phyloP scores from a whole-genome alignment of 2,113 vertebrate genomes.

The Pteropus alecto region DNA sequence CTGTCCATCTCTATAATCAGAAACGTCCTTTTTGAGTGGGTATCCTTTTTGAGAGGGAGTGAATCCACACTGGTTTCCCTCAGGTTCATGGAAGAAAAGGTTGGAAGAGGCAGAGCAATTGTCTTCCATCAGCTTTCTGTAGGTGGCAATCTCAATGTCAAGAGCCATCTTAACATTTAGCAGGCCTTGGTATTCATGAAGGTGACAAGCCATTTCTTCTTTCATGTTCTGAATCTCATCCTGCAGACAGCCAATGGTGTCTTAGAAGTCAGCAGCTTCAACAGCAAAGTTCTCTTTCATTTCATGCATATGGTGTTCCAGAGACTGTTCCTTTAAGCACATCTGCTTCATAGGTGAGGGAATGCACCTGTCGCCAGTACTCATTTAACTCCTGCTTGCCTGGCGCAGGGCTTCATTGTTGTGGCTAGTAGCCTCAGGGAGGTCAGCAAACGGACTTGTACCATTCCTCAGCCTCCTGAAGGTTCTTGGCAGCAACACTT shows the following conservation, averaged over 20 bases:
- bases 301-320: slow-evolving; percentile 96
- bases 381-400: no score
- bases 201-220: slow-evolving; percentile 97
- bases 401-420: no score
- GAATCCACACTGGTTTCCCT: slow-evolving; percentile 93
- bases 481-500: slow-evolving; percentile 95
- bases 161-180: slow-evolving; percentile 98
- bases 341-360: no score
- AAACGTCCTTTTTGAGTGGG: slow-evolving; percentile 89
- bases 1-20: slow-evolving; percentile 93
- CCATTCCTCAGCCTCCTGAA: slow-evolving; percentile 96
- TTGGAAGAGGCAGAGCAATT: slow-evolving; percentile 93
- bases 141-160: slow-evolving; percentile 98
- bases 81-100: slow-evolving; percentile 91
- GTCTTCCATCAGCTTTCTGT: slow-evolving; percentile 97
- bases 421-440: no score
- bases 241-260: slow-evolving; percentile 91
- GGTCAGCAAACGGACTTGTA: no score
- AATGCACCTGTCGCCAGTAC: no score
- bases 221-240: slow-evolving; percentile 97
- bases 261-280: slow-evolving; percentile 92
- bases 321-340: slow-evolving; percentile 79
- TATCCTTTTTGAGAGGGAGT: slow-evolving; percentile 82
- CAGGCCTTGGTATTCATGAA: slow-evolving; percentile 96
- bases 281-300: slow-evolving; percentile 93